Percentiles rank a stretch among this genome's conserved stretches.
Evolutionary conservation across 2,113 vertebrate genomes (phyloP).

Genomic region (Pogona vitticeps): DNA sequence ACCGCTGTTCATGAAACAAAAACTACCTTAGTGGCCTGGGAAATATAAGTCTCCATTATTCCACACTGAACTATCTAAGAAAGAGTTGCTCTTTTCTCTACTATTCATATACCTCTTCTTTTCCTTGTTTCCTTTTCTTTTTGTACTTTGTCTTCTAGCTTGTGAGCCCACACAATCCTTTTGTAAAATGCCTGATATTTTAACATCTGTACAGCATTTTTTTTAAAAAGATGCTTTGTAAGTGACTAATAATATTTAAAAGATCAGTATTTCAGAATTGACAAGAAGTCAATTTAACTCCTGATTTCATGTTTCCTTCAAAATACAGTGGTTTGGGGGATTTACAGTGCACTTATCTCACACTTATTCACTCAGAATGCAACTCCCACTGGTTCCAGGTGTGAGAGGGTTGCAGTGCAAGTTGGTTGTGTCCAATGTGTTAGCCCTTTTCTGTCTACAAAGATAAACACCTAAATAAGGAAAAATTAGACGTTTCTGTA

Average conservation of each 20-base stretch:
- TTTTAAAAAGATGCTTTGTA: background rate
- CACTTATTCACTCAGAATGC: background rate
- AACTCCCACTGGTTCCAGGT: background rate
- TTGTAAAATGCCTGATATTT: background rate
- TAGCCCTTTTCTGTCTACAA: slow-evolving; percentile 8
- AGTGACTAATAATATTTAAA: background rate
- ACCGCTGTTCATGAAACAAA: background rate
- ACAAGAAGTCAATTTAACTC: background rate
- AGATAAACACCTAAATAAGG: slow-evolving; percentile 7
- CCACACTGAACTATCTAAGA: background rate
- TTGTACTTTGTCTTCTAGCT: background rate
- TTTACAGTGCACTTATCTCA: background rate
- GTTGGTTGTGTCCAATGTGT: background rate
- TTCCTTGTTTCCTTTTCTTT: background rate
- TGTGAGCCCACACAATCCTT: background rate
- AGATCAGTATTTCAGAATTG: background rate
- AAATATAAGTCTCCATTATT: background rate
- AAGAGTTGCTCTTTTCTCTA: background rate
- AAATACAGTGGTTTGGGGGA: background rate
- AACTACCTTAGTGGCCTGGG: background rate
- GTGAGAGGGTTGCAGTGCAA: background rate
- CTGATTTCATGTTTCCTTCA: background rate
- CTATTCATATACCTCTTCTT: background rate
- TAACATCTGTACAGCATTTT: background rate
- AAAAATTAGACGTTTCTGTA: slow-evolving; percentile 12